A percentile compares a stretch with the other conserved stretches of the same genome.
Conservation (phyloP, 2,888 invertebrate species). For the Omphaloscelis lunosa region DNA sequence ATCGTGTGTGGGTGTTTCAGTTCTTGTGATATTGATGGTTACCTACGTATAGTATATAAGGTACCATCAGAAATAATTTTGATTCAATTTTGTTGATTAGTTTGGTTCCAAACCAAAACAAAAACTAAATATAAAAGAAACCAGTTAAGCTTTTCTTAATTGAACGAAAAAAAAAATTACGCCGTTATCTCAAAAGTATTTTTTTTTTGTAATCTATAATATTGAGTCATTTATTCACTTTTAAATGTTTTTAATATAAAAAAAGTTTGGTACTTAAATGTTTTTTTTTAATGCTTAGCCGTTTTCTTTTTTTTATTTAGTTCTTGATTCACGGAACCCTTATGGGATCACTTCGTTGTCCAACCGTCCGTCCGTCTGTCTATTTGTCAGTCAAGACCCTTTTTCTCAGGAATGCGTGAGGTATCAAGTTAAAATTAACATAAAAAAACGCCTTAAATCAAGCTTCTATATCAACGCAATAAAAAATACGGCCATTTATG, state of each 20-base stretch:
- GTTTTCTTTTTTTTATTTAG: background rate
- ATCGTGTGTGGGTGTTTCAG: background rate
- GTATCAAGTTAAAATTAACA: background rate
- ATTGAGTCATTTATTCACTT: too few relatives aligned
- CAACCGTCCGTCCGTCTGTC: background rate
- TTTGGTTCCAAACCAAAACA: background rate
- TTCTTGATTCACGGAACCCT: background rate
- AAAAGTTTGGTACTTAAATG: too few relatives aligned
- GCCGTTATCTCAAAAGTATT: too few relatives aligned
- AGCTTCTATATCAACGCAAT: too few relatives aligned
- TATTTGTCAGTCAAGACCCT: background rate
- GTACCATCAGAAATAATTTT: background rate
- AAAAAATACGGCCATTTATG: too few relatives aligned
- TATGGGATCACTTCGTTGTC: background rate
- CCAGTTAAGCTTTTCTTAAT: too few relatives aligned
- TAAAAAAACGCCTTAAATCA: too few relatives aligned
- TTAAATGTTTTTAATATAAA: too few relatives aligned
- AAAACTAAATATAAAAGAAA: too few relatives aligned
- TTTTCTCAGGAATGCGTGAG: background rate
- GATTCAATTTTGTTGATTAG: background rate
- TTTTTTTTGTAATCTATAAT: too few relatives aligned
- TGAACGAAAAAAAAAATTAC: too few relatives aligned
- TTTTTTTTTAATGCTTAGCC: background rate
- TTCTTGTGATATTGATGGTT: background rate
- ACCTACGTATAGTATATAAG: background rate